phyloP scores from a whole-genome alignment of 2,888 invertebrate species.

The Oscheius sp. region DNA sequence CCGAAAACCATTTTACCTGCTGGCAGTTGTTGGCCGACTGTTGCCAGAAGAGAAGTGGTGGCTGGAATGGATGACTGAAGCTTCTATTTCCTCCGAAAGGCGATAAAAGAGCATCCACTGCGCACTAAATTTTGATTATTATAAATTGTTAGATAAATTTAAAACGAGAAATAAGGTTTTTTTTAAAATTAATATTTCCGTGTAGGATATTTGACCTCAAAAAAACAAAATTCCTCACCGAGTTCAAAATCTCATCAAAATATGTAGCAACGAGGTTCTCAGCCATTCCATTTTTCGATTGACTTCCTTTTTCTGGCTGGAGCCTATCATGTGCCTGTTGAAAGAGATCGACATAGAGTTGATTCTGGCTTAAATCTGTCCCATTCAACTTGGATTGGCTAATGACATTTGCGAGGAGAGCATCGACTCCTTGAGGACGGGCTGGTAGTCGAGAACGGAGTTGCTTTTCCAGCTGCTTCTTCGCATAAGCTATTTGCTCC shows the following conservation, averaged over 20 bases:
- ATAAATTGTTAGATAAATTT: neutral
- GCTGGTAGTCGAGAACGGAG: neutral
- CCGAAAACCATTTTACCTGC: conserved; percentile 19
- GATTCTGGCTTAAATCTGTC: conserved; percentile 12
- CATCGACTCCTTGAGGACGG: conserved; percentile 52
- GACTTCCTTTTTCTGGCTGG: conserved; percentile 23
- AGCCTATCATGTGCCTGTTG: conserved; percentile 32
- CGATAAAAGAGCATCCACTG: conserved; percentile 40
- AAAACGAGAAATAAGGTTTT: no score
- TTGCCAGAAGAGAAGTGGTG: conserved; percentile 44
- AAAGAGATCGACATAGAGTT: conserved; percentile 28
- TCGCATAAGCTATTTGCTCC: conserved; percentile 52
- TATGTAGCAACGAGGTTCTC: conserved; percentile 38
- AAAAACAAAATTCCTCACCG: conserved; percentile 34
- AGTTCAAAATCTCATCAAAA: conserved; percentile 45
- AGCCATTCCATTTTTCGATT: conserved; percentile 25
- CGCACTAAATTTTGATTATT: conserved; percentile 28
- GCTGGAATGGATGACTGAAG: conserved; percentile 50
- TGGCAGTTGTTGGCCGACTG: conserved; percentile 21
- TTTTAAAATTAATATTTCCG: no score
- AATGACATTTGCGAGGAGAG: conserved; percentile 57
- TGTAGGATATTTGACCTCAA: neutral
- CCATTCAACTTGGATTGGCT: conserved; percentile 32
- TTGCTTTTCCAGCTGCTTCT: conserved; percentile 47
- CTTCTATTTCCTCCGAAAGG: conserved; percentile 30